Conservation (phyloP, 2,888 invertebrate species). For the Osmoderma eremita region DNA sequence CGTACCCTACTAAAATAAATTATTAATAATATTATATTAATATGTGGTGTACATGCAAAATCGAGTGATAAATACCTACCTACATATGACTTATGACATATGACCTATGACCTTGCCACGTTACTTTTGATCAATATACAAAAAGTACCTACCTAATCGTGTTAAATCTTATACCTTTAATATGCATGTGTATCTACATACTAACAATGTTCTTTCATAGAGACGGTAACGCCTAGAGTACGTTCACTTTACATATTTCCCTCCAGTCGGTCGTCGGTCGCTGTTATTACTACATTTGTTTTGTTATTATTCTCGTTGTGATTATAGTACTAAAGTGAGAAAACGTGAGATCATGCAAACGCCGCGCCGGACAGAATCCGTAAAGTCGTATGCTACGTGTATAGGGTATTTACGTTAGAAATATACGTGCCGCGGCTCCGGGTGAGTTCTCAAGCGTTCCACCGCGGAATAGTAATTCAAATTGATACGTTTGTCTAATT, state of each 20-base stretch:
- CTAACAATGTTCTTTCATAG: neutral
- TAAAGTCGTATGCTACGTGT: neutral
- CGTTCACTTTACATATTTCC: slow-evolving; percentile 29
- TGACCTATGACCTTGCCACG: too few relatives aligned
- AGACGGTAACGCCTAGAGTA: slow-evolving; percentile 27
- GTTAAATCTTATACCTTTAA: neutral
- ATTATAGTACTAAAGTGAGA: slow-evolving; percentile 36
- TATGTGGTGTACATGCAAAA: too few relatives aligned
- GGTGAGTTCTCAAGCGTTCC: slow-evolving; percentile 33
- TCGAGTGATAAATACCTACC: too few relatives aligned
- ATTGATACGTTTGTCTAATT: slow-evolving; percentile 35
- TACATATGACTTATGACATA: too few relatives aligned
- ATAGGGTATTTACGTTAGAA: neutral
- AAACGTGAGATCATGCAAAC: slow-evolving; percentile 37
- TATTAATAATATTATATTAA: too few relatives aligned
- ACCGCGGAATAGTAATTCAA: slow-evolving; percentile 29
- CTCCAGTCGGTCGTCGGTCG: slow-evolving; percentile 18
- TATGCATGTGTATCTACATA: neutral
- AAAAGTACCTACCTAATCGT: too few relatives aligned
- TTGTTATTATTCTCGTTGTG: slow-evolving; percentile 34
- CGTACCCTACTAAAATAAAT: too few relatives aligned
- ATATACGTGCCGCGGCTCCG: slow-evolving; percentile 8
- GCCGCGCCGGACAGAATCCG: slow-evolving; percentile 7
- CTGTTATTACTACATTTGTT: slow-evolving; percentile 33
- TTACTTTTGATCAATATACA: too few relatives aligned